Base-by-base conservation (phyloP, 2,888 invertebrate genomes). In the Sinotaia quadrata region DNA sequence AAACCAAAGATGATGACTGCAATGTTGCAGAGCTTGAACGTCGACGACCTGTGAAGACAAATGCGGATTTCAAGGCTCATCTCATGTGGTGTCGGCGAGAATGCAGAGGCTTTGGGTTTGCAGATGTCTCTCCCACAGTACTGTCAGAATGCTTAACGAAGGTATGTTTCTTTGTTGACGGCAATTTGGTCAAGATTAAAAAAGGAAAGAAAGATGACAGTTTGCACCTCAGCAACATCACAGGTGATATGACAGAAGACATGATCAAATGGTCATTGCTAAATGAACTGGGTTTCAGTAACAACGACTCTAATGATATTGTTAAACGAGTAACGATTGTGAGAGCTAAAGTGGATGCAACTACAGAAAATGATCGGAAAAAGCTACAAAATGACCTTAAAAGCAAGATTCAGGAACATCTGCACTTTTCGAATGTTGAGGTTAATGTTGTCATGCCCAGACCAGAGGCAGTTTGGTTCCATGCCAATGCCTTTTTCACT, bases 21-120 rank as follows among this genome's bases (percentile, higher is more conserved):
- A 70, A 63, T 29, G 60, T 51, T 15, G 81, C 79, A 12, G 69
- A 76, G 8, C 36, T 72, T 4, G 74, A 68, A 62, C 52, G 52
- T n/a, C 61, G 71, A n/a, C 51, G 41, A 10, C 51, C 54, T 12
- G 61, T 59, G 27, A 62, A 66, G 36, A 56, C 60, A 36, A 67
- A 67, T 2, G 58, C 47, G n/a, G 36, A 57, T 24, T 81, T 78
- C 62, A 76, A 76, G 33, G 67, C 80, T 8, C 74, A 72, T 33
- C 29, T 84, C 8, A 72, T 71, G 12, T 82, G 81, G 81, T 75
- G 72, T 27, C 69, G 84, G 52, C 67, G 84, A 57, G 68, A 60
- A 49, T 67, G 75, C 0, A 77, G 71, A 62, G 80, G 79, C 18
- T 68, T 72, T 67, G 81, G 78, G 1, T 82, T 76, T 69, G 78